phyloP scores from a whole-genome alignment of 1,140 invertebrate genomes.

The Bombus picipes region DNA sequence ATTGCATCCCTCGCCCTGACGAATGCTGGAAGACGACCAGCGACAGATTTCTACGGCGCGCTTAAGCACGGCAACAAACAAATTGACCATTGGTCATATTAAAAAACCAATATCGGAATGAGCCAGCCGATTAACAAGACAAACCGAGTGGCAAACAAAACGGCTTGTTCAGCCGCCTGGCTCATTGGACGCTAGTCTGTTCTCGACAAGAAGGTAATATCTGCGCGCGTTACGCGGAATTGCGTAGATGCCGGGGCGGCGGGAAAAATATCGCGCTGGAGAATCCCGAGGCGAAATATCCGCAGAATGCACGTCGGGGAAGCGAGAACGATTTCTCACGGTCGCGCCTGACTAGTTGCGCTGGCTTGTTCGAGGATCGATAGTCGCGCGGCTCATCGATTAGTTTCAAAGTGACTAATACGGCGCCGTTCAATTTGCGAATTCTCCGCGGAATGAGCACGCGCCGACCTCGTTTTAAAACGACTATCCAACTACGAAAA shows the following conservation, averaged over 20 bases:
- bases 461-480: constrained; percentile 41
- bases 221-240: constrained; percentile 56
- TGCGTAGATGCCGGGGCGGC: constrained; percentile 38
- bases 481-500: no score
- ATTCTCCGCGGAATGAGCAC: constrained; percentile 51
- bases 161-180: neutral
- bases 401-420: constrained; percentile 51
- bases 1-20: no score
- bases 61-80: neutral
- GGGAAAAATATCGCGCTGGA: constrained; percentile 24
- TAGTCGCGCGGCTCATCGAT: constrained; percentile 24
- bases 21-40: no score
- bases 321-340: constrained; percentile 52
- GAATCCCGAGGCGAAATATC: constrained; percentile 63
- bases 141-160: neutral
- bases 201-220: constrained; percentile 61
- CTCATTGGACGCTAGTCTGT: neutral
- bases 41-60: neutral
- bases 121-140: neutral
- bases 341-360: constrained; percentile 2
- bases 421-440: constrained; percentile 58
- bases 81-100: neutral
- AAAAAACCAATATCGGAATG: neutral
- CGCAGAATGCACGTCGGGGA: constrained; percentile 44
- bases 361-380: constrained; percentile 7